Evolutionary conservation across 2,113 vertebrate genomes (phyloP).

Genomic region (Numenius arquata): DNA sequence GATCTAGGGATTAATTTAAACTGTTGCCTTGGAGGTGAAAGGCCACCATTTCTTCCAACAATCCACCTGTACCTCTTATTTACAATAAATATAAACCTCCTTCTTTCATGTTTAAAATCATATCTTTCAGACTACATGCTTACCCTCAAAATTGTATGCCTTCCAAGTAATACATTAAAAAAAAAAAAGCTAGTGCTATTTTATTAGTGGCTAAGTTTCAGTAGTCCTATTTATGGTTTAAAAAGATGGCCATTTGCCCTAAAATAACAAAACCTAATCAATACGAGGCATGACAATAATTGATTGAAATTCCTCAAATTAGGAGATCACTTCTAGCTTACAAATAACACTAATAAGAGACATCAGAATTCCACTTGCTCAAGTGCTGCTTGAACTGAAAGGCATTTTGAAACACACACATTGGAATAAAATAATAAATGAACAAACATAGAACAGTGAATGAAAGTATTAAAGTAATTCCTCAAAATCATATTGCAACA

Average conservation of each 20-base stretch:
- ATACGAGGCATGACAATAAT: conserved; percentile 42
- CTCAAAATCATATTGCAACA: background rate
- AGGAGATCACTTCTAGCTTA: conserved; percentile 46
- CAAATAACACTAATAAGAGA: conserved; percentile 31
- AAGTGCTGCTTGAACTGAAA: conserved; percentile 23
- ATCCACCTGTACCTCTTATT: background rate
- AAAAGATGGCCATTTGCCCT: background rate
- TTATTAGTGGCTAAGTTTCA: background rate
- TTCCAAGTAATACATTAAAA: background rate
- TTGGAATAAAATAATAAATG: background rate
- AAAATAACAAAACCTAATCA: conserved; percentile 57
- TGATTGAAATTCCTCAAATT: conserved; percentile 52
- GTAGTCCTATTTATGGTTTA: background rate
- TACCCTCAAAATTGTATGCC: background rate
- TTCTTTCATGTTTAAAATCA: background rate
- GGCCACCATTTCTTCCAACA: conserved; percentile 47
- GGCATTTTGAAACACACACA: conserved; percentile 17
- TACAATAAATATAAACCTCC: background rate
- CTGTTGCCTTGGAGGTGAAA: conserved; percentile 68
- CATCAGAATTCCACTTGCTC: background rate
- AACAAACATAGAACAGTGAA: background rate
- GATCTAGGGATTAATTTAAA: conserved; percentile 68
- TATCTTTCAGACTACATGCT: background rate
- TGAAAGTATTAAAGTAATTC: background rate
- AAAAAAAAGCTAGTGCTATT: background rate